Evolutionary conservation across 2,888 invertebrate species (phyloP).

Genomic region (Anticlea derivata): DNA sequence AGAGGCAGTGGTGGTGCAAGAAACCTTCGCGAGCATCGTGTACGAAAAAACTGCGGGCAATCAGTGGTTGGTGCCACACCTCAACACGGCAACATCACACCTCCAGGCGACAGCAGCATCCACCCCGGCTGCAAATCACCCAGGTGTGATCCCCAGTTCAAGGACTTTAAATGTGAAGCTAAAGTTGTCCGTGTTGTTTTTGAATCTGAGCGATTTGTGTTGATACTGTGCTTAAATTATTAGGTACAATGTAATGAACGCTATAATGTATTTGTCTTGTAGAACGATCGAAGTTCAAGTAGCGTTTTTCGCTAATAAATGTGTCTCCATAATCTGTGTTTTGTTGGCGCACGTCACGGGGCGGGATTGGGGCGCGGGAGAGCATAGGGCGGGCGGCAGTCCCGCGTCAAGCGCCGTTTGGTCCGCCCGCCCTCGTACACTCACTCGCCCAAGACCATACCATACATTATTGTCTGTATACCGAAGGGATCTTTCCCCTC

Average conservation of each 20-base stretch:
- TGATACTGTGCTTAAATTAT: constrained; percentile 17
- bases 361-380: constrained; percentile 54
- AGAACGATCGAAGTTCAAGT: constrained; percentile 68
- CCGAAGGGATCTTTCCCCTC: constrained; percentile 15
- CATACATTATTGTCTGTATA: constrained; percentile 34
- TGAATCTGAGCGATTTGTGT: constrained; percentile 20
- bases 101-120: constrained; percentile 59
- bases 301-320: constrained; percentile 78
- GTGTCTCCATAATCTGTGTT: constrained; percentile 76
- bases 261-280: constrained; percentile 55
- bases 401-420: constrained; percentile 79
- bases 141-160: constrained; percentile 68
- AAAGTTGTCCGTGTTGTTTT: constrained; percentile 25
- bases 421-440: constrained; percentile 57
- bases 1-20: constrained; percentile 59
- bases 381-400: constrained; percentile 70
- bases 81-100: constrained; percentile 59
- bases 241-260: constrained; percentile 24
- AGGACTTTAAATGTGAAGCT: constrained; percentile 34
- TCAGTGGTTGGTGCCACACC: constrained; percentile 64
- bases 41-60: constrained; percentile 53
- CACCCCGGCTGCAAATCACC: constrained; percentile 74
- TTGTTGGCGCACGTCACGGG: constrained; percentile 67
- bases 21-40: constrained; percentile 62
- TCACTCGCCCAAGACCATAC: constrained; percentile 45